phyloP scores from a whole-genome alignment of 2,113 vertebrate genomes.

The Urocynchramus pylzowi region DNA sequence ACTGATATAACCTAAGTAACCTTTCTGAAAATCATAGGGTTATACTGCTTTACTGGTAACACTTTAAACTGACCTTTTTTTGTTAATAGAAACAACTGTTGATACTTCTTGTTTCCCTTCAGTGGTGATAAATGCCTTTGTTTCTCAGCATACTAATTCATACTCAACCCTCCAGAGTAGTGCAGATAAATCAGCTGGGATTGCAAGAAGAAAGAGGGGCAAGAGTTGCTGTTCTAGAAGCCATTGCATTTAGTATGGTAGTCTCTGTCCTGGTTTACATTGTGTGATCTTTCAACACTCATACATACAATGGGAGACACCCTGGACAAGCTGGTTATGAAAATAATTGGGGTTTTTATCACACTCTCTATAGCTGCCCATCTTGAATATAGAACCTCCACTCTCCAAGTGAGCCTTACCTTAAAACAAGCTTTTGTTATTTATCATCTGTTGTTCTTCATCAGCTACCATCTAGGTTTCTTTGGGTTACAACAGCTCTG shows the following conservation, averaged over 20 bases:
- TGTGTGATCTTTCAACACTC: not conserved
- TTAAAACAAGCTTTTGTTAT: not conserved
- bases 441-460: not conserved
- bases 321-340: not conserved
- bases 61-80: not conserved
- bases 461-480: not conserved
- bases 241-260: not conserved
- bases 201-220: not conserved
- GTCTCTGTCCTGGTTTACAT: not conserved
- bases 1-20: not conserved
- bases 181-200: constrained; percentile 8
- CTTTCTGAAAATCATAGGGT: not conserved
- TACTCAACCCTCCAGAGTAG: not conserved
- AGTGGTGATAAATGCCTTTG: constrained; percentile 9
- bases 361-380: not conserved
- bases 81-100: not conserved
- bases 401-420: not conserved
- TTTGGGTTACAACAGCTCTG: not conserved
- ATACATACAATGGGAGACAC: not conserved
- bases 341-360: not conserved
- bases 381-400: not conserved
- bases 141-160: not conserved
- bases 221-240: not conserved
- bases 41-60: not conserved
- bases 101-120: not conserved